Conservation (phyloP, 92 coral and sea anemone genomes). For the Porites evermanni region DNA sequence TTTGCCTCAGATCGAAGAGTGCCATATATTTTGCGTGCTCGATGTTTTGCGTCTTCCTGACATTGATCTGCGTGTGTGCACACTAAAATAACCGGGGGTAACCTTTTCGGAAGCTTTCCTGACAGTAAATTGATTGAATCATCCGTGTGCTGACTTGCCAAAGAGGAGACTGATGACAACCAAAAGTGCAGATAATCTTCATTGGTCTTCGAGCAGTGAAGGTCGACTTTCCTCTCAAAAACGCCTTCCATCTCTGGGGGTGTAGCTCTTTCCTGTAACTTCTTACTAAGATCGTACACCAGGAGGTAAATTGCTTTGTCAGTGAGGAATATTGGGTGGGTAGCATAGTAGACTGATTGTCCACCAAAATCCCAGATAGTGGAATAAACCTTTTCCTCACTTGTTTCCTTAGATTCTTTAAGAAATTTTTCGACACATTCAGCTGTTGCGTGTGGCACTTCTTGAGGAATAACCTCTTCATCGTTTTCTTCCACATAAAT, state of each 20-base stretch:
- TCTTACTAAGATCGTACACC: constrained; percentile 30
- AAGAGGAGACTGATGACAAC: not conserved
- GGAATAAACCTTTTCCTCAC: not conserved
- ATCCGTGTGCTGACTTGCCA: not conserved
- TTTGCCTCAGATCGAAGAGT: not conserved
- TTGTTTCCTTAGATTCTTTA: not conserved
- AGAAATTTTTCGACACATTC: not conserved
- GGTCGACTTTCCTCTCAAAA: constrained; percentile 1
- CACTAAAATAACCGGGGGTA: not conserved
- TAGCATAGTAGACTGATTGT: constrained; percentile 53
- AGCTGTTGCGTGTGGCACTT: not conserved
- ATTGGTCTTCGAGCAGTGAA: constrained; percentile 13
- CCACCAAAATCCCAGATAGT: constrained; percentile 60
- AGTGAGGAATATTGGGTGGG: constrained; percentile 59
- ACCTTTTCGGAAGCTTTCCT: no score
- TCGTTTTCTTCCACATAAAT: no score
- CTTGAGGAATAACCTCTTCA: not conserved
- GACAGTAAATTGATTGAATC: not conserved
- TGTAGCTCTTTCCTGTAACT: constrained; percentile 33
- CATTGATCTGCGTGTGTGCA: not conserved
- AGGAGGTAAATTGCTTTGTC: constrained; percentile 46
- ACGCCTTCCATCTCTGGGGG: constrained; percentile 26
- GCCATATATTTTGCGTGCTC: not conserved
- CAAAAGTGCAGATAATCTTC: not conserved
- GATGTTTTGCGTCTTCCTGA: not conserved